These are phyloP conservation scores for Philonicus albiceps DNA, from an alignment of 2,888 invertebrate genomes.

Conservation along the genomic window DNA sequence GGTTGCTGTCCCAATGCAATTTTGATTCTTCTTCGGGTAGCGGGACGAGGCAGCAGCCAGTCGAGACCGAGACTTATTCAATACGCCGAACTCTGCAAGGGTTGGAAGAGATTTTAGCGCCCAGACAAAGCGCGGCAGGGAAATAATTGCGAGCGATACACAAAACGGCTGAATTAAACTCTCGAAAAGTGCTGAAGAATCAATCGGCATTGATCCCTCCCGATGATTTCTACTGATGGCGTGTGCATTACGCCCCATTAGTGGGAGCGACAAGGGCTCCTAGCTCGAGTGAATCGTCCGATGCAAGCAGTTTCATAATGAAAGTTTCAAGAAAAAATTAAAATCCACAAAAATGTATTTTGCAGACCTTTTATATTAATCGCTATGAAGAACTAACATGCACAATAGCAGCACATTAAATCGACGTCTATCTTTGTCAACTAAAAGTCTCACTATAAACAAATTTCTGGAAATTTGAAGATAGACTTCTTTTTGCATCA, in stretches of 20 bases:
- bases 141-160: constrained; percentile 36
- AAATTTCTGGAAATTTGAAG: background rate
- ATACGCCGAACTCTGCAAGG: background rate
- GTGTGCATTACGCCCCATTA: constrained; percentile 40
- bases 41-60: background rate
- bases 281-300: background rate
- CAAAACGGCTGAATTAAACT: constrained; percentile 19
- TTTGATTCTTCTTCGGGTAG: background rate
- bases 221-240: constrained; percentile 34
- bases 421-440: no score
- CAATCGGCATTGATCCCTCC: constrained; percentile 29
- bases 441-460: background rate
- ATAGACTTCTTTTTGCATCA: no score
- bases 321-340: constrained; percentile 14
- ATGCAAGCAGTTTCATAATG: constrained; percentile 19
- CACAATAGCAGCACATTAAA: background rate
- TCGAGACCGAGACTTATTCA: background rate
- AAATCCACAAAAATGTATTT: background rate
- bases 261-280: background rate
- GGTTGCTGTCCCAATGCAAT: constrained; percentile 19
- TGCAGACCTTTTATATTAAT: background rate
- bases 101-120: constrained; percentile 26
- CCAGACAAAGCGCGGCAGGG: constrained; percentile 27
- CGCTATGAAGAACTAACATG: background rate
- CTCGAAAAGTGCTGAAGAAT: constrained; percentile 42